Base-by-base conservation (phyloP, 2,888 invertebrate genomes). In the Dicroscelio sp. region DNA sequence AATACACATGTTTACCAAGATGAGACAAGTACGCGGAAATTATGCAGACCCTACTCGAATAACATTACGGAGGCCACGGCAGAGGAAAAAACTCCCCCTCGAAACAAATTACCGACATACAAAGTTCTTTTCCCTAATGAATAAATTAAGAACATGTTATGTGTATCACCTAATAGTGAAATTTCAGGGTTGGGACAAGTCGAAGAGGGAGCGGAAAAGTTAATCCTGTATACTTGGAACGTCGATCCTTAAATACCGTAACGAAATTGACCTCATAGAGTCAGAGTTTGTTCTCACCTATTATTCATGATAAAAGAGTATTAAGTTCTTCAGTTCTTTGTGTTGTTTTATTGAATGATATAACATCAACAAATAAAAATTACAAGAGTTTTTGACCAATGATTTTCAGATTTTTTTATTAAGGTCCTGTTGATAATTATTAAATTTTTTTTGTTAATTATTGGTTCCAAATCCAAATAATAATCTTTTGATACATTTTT, bases 131-230 rank as follows among this genome's bases (percentile, higher is more conserved):
- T n/a, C 30, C 30, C 38, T 60, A 82, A 71, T 82, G 71, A 82
- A 82, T 82, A 82, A 71, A 73, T 83, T 83, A 83, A 83, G 73
- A 83, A 43, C 82, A 58, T 31, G 71, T 82, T 82, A 48, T 67
- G 43, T n/a, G n/a, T 48, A 73, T 33, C 60, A 38, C 60, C 31
- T 33, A 73, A 83, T 83, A 83, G 83, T 48, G 25, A 60, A 83
- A 83, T 83, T 83, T 83, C 55, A n/a, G n/a, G n/a, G 71, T 63
- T 20, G 38, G 52, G 33, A 17, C n/a, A 71, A 52, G 31, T 55
- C 10, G 33, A 65, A 52, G 65, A n/a, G 17, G 48, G 17, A 12
- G 33, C 27, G 80, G 67, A n/a, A 17, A n/a, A 4, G 30, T 35
- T 14, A n/a, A 75, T 14, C 33, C 43, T 43, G 23, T 48, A 58